Conservation (phyloP, 1,140 invertebrate species). For the Drosophila subobscura region DNA sequence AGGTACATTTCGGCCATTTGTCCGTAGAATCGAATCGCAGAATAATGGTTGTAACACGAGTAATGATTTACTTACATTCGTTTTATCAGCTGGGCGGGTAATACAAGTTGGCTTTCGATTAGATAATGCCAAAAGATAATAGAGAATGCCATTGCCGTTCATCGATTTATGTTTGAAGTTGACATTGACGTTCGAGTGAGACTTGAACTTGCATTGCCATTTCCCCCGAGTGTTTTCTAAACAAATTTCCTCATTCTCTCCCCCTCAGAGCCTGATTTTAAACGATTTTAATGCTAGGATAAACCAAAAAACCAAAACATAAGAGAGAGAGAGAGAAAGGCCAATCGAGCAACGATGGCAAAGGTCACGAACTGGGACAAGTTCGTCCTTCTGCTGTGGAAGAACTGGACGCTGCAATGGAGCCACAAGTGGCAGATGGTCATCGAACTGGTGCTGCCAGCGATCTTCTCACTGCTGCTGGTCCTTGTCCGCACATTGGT, state of each 20-base stretch:
- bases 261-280: slow-evolving; percentile 20
- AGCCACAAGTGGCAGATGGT: slow-evolving; percentile 89
- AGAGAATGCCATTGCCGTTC: too few species aligned
- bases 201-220: too few species aligned
- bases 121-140: slow-evolving; percentile 11
- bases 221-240: not conserved
- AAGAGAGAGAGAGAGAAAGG: slow-evolving; percentile 6
- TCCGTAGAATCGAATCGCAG: not conserved
- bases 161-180: not conserved
- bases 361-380: slow-evolving; percentile 84
- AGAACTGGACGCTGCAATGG: slow-evolving; percentile 91
- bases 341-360: slow-evolving; percentile 49
- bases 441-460: slow-evolving; percentile 88
- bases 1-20: not conserved
- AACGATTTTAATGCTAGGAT: slow-evolving; percentile 32
- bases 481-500: slow-evolving; percentile 87
- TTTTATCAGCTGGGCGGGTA: not conserved
- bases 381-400: slow-evolving; percentile 91
- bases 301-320: not conserved
- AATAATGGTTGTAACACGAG: slow-evolving; percentile 13
- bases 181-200: slow-evolving; percentile 10
- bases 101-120: slow-evolving; percentile 8
- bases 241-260: not conserved
- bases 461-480: slow-evolving; percentile 89
- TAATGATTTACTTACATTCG: slow-evolving; percentile 29